Percentiles rank a stretch among this genome's conserved stretches.
Evolutionary conservation across 2,797 vertebrate genomes (phyloP).

Genomic region (Margarornis squamiger): DNA sequence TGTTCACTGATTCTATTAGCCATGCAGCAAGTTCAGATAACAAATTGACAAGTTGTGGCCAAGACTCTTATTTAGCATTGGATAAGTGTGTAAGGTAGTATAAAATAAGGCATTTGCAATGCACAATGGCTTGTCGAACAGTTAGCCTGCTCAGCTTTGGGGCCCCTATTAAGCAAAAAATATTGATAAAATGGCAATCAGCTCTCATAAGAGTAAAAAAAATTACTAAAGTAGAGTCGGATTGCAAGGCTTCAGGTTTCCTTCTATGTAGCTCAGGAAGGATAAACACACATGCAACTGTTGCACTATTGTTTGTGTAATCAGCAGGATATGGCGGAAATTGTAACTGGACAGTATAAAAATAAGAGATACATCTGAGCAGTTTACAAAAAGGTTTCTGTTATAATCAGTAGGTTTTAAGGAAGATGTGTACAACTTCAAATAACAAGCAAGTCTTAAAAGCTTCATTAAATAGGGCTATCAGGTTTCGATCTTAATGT

Average conservation of each 20-base stretch:
- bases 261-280: neutral
- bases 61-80: neutral
- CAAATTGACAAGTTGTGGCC: neutral
- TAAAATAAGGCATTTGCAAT: neutral
- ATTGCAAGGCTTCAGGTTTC: neutral
- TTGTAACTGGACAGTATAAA: neutral
- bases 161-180: neutral
- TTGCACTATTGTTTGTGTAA: neutral
- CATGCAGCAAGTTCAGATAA: neutral
- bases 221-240: neutral
- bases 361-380: neutral
- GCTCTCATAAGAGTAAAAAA: neutral
- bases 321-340: neutral
- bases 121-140: neutral
- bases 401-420: neutral
- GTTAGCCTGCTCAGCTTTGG: neutral
- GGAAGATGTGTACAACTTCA: neutral
- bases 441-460: neutral
- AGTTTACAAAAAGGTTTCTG: neutral
- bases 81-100: rapidly evolving
- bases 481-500: neutral
- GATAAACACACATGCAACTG: neutral
- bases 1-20: neutral
- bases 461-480: neutral
- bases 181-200: neutral